phyloP scores from a whole-genome alignment of 2,113 vertebrate genomes.

The Neodon shergylaensis region DNA sequence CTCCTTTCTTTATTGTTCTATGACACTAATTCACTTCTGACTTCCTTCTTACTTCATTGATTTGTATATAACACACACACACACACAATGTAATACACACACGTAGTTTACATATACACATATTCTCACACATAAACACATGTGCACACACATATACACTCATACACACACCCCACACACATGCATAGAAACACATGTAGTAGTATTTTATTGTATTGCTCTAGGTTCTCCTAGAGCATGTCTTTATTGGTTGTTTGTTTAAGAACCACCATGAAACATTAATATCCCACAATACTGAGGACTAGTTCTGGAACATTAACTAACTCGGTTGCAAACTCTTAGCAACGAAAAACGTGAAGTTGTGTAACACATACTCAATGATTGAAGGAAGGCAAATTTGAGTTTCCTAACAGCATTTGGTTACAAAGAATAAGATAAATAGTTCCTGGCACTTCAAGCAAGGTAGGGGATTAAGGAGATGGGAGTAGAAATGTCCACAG shows the following conservation, averaged over 20 bases:
- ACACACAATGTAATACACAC: background rate
- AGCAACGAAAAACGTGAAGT: slow-evolving; percentile 16
- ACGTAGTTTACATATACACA: background rate
- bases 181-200: background rate
- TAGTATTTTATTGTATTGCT: background rate
- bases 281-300: background rate
- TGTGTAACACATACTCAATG: background rate
- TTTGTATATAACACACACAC: background rate
- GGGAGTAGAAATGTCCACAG: background rate
- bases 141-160: too few relatives aligned
- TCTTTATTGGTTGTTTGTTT: background rate
- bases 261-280: background rate
- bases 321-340: background rate
- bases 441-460: background rate
- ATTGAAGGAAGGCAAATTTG: background rate
- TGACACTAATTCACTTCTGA: background rate
- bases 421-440: background rate
- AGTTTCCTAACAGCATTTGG: background rate
- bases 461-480: background rate
- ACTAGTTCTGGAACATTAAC: background rate
- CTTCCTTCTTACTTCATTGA: background rate
- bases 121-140: background rate
- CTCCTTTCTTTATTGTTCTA: background rate
- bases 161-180: background rate
- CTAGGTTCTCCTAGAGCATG: background rate